Percentiles rank a stretch among this genome's conserved stretches.
phyloP scores from a whole-genome alignment of 2,888 invertebrate species.

The Brachyptera putata region DNA sequence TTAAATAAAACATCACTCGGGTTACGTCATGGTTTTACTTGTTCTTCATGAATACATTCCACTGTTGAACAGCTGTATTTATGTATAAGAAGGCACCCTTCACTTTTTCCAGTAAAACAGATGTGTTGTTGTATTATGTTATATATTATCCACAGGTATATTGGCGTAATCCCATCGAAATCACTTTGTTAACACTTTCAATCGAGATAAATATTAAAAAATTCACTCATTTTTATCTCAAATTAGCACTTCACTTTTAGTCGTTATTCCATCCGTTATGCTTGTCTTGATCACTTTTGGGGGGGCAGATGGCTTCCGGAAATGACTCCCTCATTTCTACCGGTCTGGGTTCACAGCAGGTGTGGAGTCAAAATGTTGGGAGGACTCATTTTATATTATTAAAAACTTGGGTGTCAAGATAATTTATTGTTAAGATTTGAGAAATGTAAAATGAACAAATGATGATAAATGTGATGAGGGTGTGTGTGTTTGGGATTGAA shows the following conservation, averaged over 20 bases:
- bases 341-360: too few relatives aligned
- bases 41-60: too few relatives aligned
- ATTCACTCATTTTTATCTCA: too few relatives aligned
- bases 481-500: background rate
- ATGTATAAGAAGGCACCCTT: too few relatives aligned
- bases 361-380: background rate
- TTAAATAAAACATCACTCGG: too few relatives aligned
- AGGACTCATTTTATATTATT: too few relatives aligned
- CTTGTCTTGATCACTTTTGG: too few relatives aligned
- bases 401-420: background rate
- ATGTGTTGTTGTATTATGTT: too few relatives aligned
- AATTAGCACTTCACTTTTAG: slow-evolving; percentile 14
- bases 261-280: background rate
- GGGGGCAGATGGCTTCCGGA: background rate
- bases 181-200: background rate
- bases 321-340: background rate
- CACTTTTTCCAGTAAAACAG: too few relatives aligned
- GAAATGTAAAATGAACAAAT: slow-evolving; percentile 8
- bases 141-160: background rate
- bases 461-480: slow-evolving; percentile 13
- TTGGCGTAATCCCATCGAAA: slow-evolving; percentile 1
- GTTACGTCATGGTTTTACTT: too few relatives aligned
- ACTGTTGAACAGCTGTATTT: too few relatives aligned
- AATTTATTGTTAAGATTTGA: slow-evolving; percentile 3
- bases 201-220: too few relatives aligned